phyloP scores from a whole-genome alignment of 2,797 vertebrate genomes.

The Limosa lapponica region DNA sequence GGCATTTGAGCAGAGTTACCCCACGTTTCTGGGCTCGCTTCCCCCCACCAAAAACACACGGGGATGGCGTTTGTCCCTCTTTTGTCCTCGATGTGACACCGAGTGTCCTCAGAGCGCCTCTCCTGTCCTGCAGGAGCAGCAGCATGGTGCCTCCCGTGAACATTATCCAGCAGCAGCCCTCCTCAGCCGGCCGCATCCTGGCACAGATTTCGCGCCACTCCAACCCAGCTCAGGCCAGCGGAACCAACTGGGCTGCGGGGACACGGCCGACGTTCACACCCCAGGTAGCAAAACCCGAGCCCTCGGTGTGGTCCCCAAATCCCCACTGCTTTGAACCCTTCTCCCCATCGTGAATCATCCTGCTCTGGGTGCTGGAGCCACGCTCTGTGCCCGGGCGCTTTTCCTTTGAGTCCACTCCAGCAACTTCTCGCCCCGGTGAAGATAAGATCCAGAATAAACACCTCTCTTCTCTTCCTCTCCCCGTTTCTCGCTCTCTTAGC shows the following conservation, averaged over 20 bases:
- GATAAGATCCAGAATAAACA: not conserved
- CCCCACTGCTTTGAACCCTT: not conserved
- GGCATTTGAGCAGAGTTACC: not conserved
- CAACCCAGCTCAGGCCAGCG: conserved; percentile 77
- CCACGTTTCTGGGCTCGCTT: fast-evolving
- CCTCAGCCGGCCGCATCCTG: conserved; percentile 87
- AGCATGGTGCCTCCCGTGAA: conserved; percentile 80
- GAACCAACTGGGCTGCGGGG: conserved; percentile 77
- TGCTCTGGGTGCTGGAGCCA: not conserved
- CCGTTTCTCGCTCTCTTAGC: not conserved
- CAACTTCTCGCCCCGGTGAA: not conserved
- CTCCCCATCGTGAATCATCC: fast-evolving
- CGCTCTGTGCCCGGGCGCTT: fast-evolving
- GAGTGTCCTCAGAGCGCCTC: not conserved
- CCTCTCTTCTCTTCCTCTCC: not conserved
- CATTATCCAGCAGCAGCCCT: conserved; percentile 81
- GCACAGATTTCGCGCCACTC: conserved; percentile 92
- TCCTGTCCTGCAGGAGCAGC: conserved; percentile 77
- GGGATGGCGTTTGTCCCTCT: fast-evolving
- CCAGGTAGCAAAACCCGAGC: conserved; percentile 78
- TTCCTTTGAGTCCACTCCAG: fast-evolving
- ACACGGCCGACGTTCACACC: conserved; percentile 83
- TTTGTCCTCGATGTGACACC: fast-evolving
- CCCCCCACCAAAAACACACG: fast-evolving
- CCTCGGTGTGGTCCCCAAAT: fast-evolving